Percentiles rank a stretch among this genome's conserved stretches.
phyloP scores from a whole-genome alignment of 1,140 invertebrate genomes.

The Meloidogyne chitwoodi region DNA sequence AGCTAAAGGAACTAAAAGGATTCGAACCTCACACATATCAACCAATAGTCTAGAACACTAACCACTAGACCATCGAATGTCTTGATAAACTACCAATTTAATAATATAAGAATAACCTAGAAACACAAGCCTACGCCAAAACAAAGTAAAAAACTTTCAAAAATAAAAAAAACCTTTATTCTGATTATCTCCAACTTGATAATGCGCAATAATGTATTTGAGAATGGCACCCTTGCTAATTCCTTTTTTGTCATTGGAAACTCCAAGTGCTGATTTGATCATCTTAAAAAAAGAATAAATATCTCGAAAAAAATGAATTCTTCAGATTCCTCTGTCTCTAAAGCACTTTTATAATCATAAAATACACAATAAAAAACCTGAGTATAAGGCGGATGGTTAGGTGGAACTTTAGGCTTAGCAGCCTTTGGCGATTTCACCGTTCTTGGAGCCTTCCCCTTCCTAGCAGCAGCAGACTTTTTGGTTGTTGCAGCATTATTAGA shows the following conservation, averaged over 20 bases:
- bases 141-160: conserved; percentile 4
- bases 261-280: conserved; percentile 33
- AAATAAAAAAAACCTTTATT: conserved; percentile 17
- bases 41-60: not conserved
- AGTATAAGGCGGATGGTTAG: conserved; percentile 25
- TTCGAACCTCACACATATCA: not conserved
- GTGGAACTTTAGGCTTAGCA: conserved; percentile 26
- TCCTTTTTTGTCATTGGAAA: conserved; percentile 40
- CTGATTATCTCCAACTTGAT: conserved; percentile 38
- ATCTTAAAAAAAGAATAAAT: conserved; percentile 9
- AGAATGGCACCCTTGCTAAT: conserved; percentile 33
- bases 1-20: not conserved
- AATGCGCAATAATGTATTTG: conserved; percentile 40
- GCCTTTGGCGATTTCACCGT: conserved; percentile 12
- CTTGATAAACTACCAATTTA: not conserved
- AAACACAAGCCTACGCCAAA: not conserved
- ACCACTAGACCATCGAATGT: not conserved
- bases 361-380: not conserved
- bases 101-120: not conserved
- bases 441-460: conserved; percentile 7
- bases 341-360: not conserved
- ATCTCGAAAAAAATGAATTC: not conserved
- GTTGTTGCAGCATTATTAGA: not conserved
- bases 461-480: not conserved
- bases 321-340: too few species aligned